phyloP scores from a whole-genome alignment of 2,888 invertebrate genomes.

The Galeopsomyia nigrocyanea region DNA sequence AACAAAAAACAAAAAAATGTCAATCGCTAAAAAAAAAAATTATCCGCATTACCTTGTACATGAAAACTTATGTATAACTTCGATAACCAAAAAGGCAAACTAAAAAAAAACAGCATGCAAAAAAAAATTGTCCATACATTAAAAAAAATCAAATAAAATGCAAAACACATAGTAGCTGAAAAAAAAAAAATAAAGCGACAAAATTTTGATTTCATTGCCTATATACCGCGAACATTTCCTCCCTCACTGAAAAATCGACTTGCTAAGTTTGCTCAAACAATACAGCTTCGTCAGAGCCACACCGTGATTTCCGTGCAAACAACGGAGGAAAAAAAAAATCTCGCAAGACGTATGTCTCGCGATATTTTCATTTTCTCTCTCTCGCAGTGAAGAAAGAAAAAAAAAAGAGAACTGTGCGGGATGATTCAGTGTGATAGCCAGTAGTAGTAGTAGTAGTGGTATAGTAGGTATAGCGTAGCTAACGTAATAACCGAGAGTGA shows the following conservation, averaged over 20 bases:
- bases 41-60: slow-evolving; percentile 37
- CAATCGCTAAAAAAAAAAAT: slow-evolving; percentile 35
- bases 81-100: slow-evolving; percentile 37
- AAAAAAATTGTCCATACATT: background rate
- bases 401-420: background rate
- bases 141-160: too few species aligned
- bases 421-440: slow-evolving; percentile 44
- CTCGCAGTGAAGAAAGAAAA: slow-evolving; percentile 19
- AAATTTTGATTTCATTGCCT: too few species aligned
- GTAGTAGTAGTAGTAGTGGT: slow-evolving; percentile 13
- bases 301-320: slow-evolving; percentile 46
- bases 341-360: background rate
- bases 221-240: background rate
- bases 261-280: slow-evolving; percentile 39
- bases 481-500: slow-evolving; percentile 65
- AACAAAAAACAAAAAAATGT: slow-evolving; percentile 14
- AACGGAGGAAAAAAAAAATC: background rate
- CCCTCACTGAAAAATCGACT: background rate
- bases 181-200: too few species aligned
- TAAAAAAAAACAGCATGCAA: slow-evolving; percentile 41
- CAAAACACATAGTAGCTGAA: slow-evolving; percentile 8
- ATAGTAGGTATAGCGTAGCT: slow-evolving; percentile 54
- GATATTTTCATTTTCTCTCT: background rate
- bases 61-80: slow-evolving; percentile 33
- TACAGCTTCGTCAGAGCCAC: slow-evolving; percentile 37